phyloP scores from a whole-genome alignment of 2,113 vertebrate species.

The Lota lota region DNA sequence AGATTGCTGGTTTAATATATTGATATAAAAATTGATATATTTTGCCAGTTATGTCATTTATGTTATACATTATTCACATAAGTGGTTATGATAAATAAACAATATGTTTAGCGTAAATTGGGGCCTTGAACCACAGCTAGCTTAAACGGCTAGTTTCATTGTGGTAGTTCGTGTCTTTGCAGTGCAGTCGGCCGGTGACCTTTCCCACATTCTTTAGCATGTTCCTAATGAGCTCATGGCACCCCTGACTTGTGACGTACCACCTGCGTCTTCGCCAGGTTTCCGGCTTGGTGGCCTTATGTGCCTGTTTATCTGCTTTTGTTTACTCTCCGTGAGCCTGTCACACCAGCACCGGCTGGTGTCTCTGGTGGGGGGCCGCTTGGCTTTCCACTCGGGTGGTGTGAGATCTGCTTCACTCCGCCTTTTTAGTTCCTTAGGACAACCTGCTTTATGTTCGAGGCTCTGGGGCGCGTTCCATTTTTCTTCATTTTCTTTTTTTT shows the following conservation, averaged over 20 bases:
- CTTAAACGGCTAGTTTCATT: no score
- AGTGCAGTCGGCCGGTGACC: no score
- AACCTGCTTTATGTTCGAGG: conserved; percentile 6
- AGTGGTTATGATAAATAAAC: not conserved
- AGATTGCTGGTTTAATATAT: not conserved
- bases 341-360: conserved; percentile 30
- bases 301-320: conserved; percentile 27
- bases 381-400: conserved; percentile 34
- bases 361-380: conserved; percentile 17
- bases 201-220: no score
- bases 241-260: conserved; percentile 25
- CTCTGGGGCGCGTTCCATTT: conserved; percentile 7
- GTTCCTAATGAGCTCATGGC: conserved; percentile 16
- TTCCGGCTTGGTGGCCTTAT: conserved; percentile 7
- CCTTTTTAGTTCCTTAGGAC: conserved; percentile 3
- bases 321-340: conserved; percentile 30
- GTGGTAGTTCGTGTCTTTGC: no score
- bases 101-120: not conserved
- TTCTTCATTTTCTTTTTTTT: no score
- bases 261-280: conserved; percentile 12
- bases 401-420: conserved; percentile 24
- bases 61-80: not conserved
- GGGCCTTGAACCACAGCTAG: no score
- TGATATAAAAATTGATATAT: not conserved
- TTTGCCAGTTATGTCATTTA: not conserved